Conservation (phyloP, 2,888 invertebrate genomes). For the Strigamia crassipes region DNA sequence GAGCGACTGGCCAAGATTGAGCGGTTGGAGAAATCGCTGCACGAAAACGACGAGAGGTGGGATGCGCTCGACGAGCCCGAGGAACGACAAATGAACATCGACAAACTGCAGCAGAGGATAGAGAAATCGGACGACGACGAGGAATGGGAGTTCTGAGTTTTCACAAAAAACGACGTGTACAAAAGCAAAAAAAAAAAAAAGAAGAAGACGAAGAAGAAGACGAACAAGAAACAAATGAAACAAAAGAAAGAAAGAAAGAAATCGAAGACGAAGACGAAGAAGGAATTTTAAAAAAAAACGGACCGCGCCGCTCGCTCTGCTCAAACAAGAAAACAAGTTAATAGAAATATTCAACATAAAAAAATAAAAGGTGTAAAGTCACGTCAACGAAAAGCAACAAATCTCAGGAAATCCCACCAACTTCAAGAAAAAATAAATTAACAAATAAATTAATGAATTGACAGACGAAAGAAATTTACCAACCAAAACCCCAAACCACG, state of each 20-base stretch:
- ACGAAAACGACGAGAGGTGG: slow-evolving; percentile 52
- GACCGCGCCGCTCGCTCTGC: slow-evolving; percentile 35
- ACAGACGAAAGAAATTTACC: background rate
- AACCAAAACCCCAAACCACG: background rate
- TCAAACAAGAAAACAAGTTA: slow-evolving; percentile 32
- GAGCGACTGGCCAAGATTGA: slow-evolving; percentile 49
- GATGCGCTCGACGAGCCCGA: slow-evolving; percentile 51
- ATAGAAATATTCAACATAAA: background rate
- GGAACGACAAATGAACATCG: slow-evolving; percentile 52
- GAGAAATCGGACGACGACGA: slow-evolving; percentile 52
- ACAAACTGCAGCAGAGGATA: slow-evolving; percentile 53
- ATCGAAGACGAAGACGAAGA: background rate
- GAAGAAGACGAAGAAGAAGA: background rate
- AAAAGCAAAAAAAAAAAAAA: no score
- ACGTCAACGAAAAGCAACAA: slow-evolving; percentile 41
- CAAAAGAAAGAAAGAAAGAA: background rate
- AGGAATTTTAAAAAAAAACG: background rate
- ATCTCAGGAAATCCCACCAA: slow-evolving; percentile 42
- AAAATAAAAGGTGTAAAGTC: background rate
- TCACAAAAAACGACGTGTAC: background rate
- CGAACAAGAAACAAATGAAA: background rate
- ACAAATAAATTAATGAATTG: background rate
- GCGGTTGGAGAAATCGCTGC: slow-evolving; percentile 50
- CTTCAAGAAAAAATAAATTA: slow-evolving; percentile 3
- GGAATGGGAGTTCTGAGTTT: slow-evolving; percentile 53